Conservation (phyloP, 2,113 vertebrate genomes). For the Telmatochromis sp. region DNA sequence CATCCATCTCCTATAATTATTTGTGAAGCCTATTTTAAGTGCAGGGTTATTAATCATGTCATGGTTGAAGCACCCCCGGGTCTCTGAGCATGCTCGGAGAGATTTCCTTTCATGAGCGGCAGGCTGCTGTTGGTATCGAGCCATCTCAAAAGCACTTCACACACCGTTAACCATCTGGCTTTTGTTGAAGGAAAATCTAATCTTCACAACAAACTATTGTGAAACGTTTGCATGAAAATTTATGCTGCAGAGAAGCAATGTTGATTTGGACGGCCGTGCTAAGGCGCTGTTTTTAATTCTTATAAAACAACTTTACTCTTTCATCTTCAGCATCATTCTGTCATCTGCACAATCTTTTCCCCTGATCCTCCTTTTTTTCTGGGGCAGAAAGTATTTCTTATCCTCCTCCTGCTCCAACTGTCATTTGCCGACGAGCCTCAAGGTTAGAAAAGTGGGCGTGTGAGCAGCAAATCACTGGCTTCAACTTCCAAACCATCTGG, state of each 20-base stretch:
- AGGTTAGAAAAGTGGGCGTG: not conserved
- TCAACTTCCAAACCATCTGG: constrained; percentile 5
- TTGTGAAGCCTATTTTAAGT: not conserved
- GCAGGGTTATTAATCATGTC: not conserved
- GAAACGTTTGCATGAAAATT: not conserved
- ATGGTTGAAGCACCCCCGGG: not conserved
- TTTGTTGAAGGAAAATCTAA: not conserved
- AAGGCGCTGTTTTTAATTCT: not conserved
- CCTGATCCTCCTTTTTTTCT: not conserved
- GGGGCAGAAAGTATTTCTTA: not conserved
- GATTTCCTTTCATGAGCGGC: not conserved
- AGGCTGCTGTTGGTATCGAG: not conserved
- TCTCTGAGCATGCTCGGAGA: not conserved
- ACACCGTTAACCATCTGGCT: not conserved
- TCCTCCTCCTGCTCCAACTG: not conserved
- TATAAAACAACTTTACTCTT: not conserved
- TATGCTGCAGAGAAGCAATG: not conserved
- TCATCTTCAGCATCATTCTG: not conserved
- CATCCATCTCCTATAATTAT: not conserved
- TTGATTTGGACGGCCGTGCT: not conserved
- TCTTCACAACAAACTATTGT: not conserved
- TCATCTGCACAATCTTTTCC: not conserved
- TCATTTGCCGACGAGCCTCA: not conserved
- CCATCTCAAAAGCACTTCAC: not conserved
- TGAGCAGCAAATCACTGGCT: not conserved